Base-by-base conservation (phyloP, 2,113 vertebrate species). In the Hemichromis elongatus region DNA sequence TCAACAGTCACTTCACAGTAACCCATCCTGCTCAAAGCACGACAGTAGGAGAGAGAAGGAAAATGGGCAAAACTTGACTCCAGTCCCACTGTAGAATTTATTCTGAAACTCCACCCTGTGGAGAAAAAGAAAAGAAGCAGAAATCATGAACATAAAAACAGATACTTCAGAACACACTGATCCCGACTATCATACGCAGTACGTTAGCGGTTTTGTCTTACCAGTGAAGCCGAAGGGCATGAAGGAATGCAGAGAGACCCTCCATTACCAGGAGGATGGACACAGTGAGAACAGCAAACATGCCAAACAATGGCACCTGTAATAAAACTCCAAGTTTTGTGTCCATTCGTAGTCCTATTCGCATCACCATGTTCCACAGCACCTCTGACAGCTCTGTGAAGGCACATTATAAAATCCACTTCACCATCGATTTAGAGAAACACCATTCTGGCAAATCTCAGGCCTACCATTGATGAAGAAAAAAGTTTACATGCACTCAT, bases 21-120 rank as follows among this genome's bases (percentile, higher is more conserved):
- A 50, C 24, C 96, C 94, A 3, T 97, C 96, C 24, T 94, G 93
- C 83, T 96, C 96, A 89, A 97, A 97, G 93, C 96, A 97, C 79
- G 96, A 96, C 70, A 97, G 96, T 80, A 99, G 94, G 9, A 97
- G 96, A 89, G 96, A 95, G 91, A 99, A 99, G 50, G 97, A 96
- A 91, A 99, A 99, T 54, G 99, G 98, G 6, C 95, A 95, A 93
- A 99, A 99, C 95, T 98, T 99, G 96, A 97, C 95, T 86, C 99
- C 99, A 77, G 94, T 94, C 28, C 98, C 99, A 16, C 95, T 92
- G 88, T 99, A 99, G 96, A 99, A 99, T 87, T 99, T 99, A 95
- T 97, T 98, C 94, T 99, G 99, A 95, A 99, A 99, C 95, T 99
- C 99, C 93, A 99, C 98, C 99, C 99, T 99, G 95, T 85, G 90